These are phyloP conservation scores for Paguma larvata DNA, from an alignment of 2,797 vertebrate genomes.

Conservation along the genomic window DNA sequence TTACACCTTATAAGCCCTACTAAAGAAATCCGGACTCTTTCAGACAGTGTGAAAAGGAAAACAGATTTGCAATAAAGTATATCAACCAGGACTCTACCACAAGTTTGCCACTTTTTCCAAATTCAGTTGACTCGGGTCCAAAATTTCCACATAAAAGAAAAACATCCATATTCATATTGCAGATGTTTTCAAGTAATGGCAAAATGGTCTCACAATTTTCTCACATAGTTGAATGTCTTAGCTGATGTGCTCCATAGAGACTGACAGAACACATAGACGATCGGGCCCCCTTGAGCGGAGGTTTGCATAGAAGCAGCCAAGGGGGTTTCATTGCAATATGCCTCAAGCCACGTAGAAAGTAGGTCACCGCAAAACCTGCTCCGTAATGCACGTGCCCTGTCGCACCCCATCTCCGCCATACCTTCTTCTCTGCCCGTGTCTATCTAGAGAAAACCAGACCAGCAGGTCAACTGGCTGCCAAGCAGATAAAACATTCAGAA, in stretches of 20 bases:
- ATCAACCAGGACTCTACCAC: conserved; percentile 6
- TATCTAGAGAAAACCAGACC: not conserved
- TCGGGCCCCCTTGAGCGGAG: not conserved
- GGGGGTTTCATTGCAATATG: not conserved
- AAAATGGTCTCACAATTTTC: conserved; percentile 19
- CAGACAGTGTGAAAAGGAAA: conserved; percentile 31
- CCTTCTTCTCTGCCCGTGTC: not conserved
- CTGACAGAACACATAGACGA: not conserved
- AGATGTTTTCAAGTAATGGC: conserved; percentile 3
- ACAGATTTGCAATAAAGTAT: conserved; percentile 47
- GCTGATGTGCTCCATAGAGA: not conserved
- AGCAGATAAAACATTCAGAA: conserved; percentile 50
- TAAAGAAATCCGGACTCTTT: conserved; percentile 51
- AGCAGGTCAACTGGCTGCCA: conserved; percentile 1
- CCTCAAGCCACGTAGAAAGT: not conserved
- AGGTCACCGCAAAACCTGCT: not conserved
- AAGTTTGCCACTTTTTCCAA: conserved; percentile 61
- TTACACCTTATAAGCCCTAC: not conserved
- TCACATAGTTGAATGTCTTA: conserved; percentile 1
- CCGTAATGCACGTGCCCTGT: not conserved
- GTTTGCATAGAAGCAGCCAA: not conserved
- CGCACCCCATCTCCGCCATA: not conserved
- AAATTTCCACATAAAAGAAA: conserved; percentile 58
- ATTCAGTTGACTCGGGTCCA: conserved; percentile 53
- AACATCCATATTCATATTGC: conserved; percentile 14